Percentiles rank a stretch among this genome's conserved stretches.
Evolutionary conservation across 2,113 vertebrate genomes (phyloP).

Genomic region (Menidia beryllina): DNA sequence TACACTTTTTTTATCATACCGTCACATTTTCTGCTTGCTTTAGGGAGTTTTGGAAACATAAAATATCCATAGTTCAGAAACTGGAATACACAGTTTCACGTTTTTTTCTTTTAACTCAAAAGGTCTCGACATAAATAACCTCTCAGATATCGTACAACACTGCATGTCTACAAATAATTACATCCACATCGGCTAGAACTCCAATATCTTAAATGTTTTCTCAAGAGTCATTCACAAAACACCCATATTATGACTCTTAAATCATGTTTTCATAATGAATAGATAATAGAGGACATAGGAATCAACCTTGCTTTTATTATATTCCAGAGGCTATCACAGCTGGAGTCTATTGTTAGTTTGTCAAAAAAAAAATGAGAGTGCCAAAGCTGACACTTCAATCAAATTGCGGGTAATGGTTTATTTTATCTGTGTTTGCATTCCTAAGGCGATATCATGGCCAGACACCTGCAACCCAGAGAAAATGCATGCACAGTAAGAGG

Average conservation of each 20-base stretch:
- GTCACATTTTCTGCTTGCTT: not conserved
- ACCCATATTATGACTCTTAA: conserved; percentile 26
- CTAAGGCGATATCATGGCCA: conserved; percentile 65
- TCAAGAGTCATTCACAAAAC: conserved; percentile 17
- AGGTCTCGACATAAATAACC: not conserved
- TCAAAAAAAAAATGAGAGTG: conserved; percentile 32
- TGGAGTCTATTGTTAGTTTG: conserved; percentile 45
- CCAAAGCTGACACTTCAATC: conserved; percentile 76
- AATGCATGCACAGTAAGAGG: conserved; percentile 59
- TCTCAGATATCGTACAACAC: not conserved
- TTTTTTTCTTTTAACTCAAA: not conserved
- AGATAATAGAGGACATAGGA: conserved; percentile 56
- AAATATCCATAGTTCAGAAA: conserved; percentile 21
- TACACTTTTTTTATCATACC: not conserved
- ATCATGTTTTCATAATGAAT: conserved; percentile 47
- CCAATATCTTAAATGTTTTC: not conserved
- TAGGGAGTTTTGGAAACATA: not conserved
- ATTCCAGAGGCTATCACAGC: conserved; percentile 38
- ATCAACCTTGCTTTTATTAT: conserved; percentile 51
- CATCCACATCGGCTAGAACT: not conserved
- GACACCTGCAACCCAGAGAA: conserved; percentile 77
- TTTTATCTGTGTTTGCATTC: conserved; percentile 72
- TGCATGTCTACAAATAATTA: not conserved
- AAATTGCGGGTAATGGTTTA: conserved; percentile 74
- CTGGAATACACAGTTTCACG: not conserved